A percentile compares a stretch with the other conserved stretches of the same genome.
Evolutionary conservation across 2,888 invertebrate genomes (phyloP).

Genomic region (Caenorhabditis auriculariae): DNA sequence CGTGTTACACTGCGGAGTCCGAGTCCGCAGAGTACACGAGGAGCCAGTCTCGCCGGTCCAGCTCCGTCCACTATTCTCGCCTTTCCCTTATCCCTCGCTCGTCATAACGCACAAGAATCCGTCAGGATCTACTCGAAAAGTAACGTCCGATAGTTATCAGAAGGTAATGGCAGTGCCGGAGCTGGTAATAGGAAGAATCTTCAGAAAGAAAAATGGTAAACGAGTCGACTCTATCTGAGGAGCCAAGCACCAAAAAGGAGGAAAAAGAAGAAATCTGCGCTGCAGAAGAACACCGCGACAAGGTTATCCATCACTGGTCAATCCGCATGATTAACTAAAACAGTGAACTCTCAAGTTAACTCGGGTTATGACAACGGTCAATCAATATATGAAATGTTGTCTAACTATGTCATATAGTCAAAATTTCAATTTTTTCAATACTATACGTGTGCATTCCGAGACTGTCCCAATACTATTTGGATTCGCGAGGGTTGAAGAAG

Average conservation of each 20-base stretch:
- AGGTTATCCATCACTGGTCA: conserved; percentile 10
- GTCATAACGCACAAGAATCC: conserved; percentile 1
- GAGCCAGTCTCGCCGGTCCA: conserved; percentile 1
- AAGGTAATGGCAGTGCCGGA: too few species aligned
- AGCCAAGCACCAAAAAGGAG: conserved; percentile 6
- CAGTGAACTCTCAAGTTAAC: background rate
- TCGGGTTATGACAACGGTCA: background rate
- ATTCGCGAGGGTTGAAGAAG: too few species aligned
- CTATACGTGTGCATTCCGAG: too few species aligned
- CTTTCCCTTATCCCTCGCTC: conserved; percentile 1
- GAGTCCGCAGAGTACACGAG: conserved; percentile 4
- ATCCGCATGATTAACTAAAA: background rate
- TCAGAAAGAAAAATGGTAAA: too few species aligned
- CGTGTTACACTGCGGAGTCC: conserved; percentile 4
- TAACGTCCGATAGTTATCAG: too few species aligned
- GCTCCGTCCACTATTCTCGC: too few species aligned
- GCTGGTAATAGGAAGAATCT: too few species aligned
- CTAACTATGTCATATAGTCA: background rate
- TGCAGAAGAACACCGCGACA: conserved; percentile 32
- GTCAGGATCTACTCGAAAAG: too few species aligned
- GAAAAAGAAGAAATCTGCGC: conserved; percentile 28
- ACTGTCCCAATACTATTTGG: too few species aligned
- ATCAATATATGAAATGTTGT: background rate
- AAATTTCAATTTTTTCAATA: too few species aligned
- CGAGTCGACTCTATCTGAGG: too few species aligned